Conservation (phyloP, 30 jellyfish, hydroid and myxozoan genomes). For the Hydractinia symbiolongicarpus region DNA sequence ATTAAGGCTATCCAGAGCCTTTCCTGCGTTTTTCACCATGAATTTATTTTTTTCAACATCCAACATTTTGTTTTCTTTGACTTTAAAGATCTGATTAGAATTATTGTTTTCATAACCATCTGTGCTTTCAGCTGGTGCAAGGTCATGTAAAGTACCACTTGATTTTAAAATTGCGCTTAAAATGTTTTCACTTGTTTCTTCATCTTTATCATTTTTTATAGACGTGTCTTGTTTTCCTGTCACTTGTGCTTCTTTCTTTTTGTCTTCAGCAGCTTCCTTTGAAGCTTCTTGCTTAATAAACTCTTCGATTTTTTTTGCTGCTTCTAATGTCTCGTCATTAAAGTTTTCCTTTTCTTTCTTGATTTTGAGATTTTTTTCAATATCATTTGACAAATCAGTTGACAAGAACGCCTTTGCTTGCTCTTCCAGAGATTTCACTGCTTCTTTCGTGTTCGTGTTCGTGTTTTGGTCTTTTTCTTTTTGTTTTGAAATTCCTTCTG, state of each 20-base stretch:
- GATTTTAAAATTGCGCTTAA: slow-evolving; percentile 18
- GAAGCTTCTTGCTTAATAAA: slow-evolving; percentile 11
- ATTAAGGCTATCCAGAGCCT: too few species aligned
- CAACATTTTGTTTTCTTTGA: background rate
- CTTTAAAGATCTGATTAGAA: background rate
- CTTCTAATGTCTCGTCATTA: slow-evolving; percentile 30
- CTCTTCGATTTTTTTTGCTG: slow-evolving; percentile 12
- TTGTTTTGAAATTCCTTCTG: slow-evolving; percentile 36
- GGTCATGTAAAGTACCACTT: slow-evolving; percentile 19
- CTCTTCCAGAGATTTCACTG: slow-evolving; percentile 15
- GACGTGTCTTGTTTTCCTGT: slow-evolving; percentile 21
- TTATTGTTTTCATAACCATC: background rate
- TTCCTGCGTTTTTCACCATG: background rate
- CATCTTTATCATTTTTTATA: slow-evolving; percentile 5
- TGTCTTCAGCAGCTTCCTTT: slow-evolving; percentile 13
- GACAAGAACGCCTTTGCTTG: slow-evolving; percentile 22
- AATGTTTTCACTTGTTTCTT: slow-evolving; percentile 31
- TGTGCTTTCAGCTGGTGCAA: background rate
- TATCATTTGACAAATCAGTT: background rate
- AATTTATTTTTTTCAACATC: background rate
- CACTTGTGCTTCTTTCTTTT: slow-evolving; percentile 12
- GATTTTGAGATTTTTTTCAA: background rate
- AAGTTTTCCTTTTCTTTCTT: background rate
- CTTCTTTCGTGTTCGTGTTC: slow-evolving; percentile 18
- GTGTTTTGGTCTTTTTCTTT: slow-evolving; percentile 18